phyloP scores from a whole-genome alignment of 2,888 invertebrate species.

The Stictocephala bisonia region DNA sequence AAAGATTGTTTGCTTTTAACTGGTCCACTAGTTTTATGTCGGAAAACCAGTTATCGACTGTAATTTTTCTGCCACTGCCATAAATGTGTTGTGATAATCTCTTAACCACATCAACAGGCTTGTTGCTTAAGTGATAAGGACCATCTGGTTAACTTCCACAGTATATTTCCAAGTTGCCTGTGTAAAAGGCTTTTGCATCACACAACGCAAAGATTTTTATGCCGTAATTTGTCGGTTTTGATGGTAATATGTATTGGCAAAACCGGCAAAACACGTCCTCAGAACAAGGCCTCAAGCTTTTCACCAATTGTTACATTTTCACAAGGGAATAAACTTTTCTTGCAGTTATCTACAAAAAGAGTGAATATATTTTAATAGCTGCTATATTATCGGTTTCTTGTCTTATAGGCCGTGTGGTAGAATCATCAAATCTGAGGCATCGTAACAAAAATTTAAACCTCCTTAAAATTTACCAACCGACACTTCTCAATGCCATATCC shows the following conservation, averaged over 20 bases:
- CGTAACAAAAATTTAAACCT: conserved; percentile 45
- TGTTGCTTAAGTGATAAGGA: conserved; percentile 49
- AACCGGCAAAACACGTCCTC: conserved; percentile 58
- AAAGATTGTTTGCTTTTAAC: conserved; percentile 46
- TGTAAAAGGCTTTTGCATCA: conserved; percentile 51
- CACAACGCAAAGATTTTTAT: conserved; percentile 60
- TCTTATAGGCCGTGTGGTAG: conserved; percentile 53
- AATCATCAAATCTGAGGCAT: conserved; percentile 43
- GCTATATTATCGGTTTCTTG: conserved; percentile 56
- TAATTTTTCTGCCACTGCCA: conserved; percentile 55
- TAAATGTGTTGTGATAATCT: conserved; percentile 46
- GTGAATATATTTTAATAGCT: conserved; percentile 58
- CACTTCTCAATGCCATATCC: no score
- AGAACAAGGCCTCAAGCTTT: conserved; percentile 58
- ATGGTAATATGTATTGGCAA: conserved; percentile 58
- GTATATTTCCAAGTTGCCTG: conserved; percentile 54
- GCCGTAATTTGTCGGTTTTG: conserved; percentile 61
- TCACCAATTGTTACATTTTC: conserved; percentile 58
- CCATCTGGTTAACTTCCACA: conserved; percentile 52
- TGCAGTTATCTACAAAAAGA: conserved; percentile 60
- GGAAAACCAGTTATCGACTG: conserved; percentile 57
- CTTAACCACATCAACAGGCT: conserved; percentile 49
- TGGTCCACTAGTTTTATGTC: conserved; percentile 46
- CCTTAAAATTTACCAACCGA: conserved; percentile 23
- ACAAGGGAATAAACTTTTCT: conserved; percentile 52